These are phyloP conservation scores for Tolypeutes matacus DNA, from an alignment of 2,797 vertebrate species.

Conservation along the genomic window DNA sequence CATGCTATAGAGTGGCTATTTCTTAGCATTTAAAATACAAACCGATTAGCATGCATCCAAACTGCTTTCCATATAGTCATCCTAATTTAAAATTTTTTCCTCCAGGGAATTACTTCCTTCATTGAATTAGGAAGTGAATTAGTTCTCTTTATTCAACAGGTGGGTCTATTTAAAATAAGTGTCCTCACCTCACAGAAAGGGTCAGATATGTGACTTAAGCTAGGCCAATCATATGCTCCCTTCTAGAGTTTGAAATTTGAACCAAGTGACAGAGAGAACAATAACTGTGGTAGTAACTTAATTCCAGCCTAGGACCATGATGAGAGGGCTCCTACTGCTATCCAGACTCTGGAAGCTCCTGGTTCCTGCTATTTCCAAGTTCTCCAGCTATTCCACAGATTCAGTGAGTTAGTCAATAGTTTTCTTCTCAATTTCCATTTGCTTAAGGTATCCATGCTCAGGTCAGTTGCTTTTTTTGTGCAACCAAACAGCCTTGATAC, in stretches of 20 bases:
- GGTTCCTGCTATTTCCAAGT: too few relatives aligned
- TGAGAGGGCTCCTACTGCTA: too few relatives aligned
- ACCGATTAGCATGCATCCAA: neutral
- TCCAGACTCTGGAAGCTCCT: accelerated
- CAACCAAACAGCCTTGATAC: too few relatives aligned
- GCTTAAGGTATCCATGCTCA: too few relatives aligned
- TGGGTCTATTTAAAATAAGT: neutral
- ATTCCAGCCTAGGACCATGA: neutral
- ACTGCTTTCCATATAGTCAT: neutral
- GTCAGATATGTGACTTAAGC: neutral
- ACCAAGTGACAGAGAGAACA: neutral
- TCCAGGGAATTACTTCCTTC: neutral
- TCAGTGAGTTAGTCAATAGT: too few relatives aligned
- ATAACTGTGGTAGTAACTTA: accelerated
- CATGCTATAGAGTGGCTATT: neutral
- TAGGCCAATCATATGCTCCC: accelerated
- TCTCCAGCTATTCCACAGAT: neutral
- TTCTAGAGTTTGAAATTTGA: too few relatives aligned
- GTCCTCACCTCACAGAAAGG: neutral
- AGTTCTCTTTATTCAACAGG: neutral
- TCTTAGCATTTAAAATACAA: neutral
- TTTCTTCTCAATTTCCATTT: neutral
- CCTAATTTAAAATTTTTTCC: neutral
- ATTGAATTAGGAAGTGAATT: neutral
- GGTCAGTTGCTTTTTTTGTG: neutral